Base-by-base conservation (phyloP, 2,113 vertebrate genomes). In the Callorhinus ursinus region DNA sequence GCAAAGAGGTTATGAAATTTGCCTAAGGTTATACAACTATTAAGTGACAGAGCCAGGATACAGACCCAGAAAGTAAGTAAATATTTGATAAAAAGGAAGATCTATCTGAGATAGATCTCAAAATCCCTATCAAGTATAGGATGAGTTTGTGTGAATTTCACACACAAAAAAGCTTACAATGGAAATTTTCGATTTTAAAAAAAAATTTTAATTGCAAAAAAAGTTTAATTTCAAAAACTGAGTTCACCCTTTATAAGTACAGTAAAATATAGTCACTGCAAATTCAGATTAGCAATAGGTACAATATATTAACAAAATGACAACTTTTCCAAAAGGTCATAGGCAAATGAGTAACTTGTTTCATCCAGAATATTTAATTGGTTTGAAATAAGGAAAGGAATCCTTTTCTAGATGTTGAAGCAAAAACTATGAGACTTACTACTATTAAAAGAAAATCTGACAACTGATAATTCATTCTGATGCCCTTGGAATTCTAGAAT, bases 161-260 rank as follows among this genome's bases (percentile, higher is more conserved):
- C 9, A 79, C 59, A 63, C 4, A 53, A 57, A 55, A 51, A 76
- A 57, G 2, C 5, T 39, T 69, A 1, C 28, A 49, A 24, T 76
- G 69, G 42, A 6, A 81, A 42, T 63, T 76, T 92, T 11, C 51
- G 14, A 61, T 51, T 92, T 77, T 0, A 74, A 74, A 74, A 61
- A 15, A 76, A 69, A 69, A 6, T 4, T 24, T 74, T 42, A 98
- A 98, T 98, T 98, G 98, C 98, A 99, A 99, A 99, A 98, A 98
- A 99, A 98, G 98, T 99, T 99, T 99, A 99, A 99, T 99, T 99
- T 98, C 98, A 98, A 98, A 99, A 99, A 98, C 97, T 93, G 98
- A 98, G 97, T 99, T 98, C 98, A 99, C 98, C 98, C 98, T 98
- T 99, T 99, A 98, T 99, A 99, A 99, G 99, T 99, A 99, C 98